Evolutionary conservation across 2,888 invertebrate genomes (phyloP).

Genomic region (Andrena bicolor): DNA sequence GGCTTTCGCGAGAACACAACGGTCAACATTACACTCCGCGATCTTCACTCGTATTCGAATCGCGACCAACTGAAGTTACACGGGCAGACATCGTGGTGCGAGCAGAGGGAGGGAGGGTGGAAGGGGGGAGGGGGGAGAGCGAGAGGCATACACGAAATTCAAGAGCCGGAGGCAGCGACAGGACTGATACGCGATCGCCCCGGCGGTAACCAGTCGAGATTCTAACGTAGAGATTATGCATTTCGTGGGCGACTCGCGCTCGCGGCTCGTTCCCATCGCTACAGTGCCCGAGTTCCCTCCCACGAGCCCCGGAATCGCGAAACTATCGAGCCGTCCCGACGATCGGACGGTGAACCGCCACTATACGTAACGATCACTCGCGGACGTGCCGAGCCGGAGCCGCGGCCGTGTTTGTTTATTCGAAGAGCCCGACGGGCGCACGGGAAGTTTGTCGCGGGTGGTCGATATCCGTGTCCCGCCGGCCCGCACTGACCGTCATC

Average conservation of each 20-base stretch:
- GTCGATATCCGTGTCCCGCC: constrained; percentile 65
- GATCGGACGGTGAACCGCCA: constrained; percentile 19
- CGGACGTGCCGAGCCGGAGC: constrained; percentile 14
- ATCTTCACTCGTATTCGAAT: background rate
- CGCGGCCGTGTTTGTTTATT: background rate
- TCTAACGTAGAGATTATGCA: background rate
- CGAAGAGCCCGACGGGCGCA: constrained; percentile 9
- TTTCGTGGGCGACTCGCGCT: background rate
- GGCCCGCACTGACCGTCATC: constrained; percentile 56
- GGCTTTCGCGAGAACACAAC: background rate
- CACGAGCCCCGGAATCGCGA: constrained; percentile 37
- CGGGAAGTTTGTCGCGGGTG: constrained; percentile 62
- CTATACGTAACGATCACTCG: constrained; percentile 42
- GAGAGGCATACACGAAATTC: too few relatives aligned
- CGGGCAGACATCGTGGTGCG: background rate
- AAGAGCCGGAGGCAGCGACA: too few relatives aligned
- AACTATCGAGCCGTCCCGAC: constrained; percentile 36
- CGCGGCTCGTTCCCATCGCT: constrained; percentile 39
- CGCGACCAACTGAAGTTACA: background rate
- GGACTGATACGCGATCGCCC: too few relatives aligned
- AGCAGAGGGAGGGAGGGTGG: background rate
- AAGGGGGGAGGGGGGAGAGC: too few relatives aligned
- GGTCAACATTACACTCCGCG: background rate
- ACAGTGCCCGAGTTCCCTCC: constrained; percentile 46
- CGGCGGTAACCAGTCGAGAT: background rate